Base-by-base conservation (phyloP, 2,797 vertebrate genomes). In the Microcaecilia unicolor region DNA sequence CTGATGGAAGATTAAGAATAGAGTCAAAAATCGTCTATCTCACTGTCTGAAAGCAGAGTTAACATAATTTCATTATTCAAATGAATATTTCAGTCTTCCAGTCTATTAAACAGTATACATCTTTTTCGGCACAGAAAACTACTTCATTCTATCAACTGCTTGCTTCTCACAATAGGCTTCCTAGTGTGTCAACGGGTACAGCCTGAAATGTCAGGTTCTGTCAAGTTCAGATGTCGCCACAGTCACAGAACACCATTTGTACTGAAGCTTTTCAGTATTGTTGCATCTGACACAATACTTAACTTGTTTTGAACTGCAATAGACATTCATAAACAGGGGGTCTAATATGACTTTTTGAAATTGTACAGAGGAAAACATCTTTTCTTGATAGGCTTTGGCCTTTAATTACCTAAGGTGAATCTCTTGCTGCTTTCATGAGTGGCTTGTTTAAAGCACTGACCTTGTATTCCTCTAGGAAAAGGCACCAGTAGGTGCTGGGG, bases 301-400 rank as follows among this genome's bases (percentile, higher is more conserved):
- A 13, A 15, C 10, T 3, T 26, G 2, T 19, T 53, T 16, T 34
- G n/a, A 29, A 24, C 5, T n/a, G 10, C 34, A 44, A 20, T 1
- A 41, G 45, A 20, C 11, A 34, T 28, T 14, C 26, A 15, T 1
- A 25, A 36, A 25, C 19, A 46, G 32, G 12, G 5, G 35, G 6
- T n/a, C 17, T 39, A n/a, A 12, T 2, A 7, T 2, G 16, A 16
- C 24, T 33, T 34, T 25, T 39, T 41, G 11, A 26, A 40, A 7
- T 38, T 13, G 26, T 48, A 8, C 1, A 30, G 4, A 28, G n/a
- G 8, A n/a, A 48, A 50, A 29, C 8, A 26, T 2, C 7, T 59
- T 55, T 55, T 34, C 15, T 38, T 55, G 41, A 28, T 22, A 37
- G 18, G 20, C 9, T 10, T 23, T 45, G 34, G 34, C 29, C 31